Evolutionary conservation across 1,140 invertebrate genomes (phyloP).

Genomic region (Campoletis sonorensis): DNA sequence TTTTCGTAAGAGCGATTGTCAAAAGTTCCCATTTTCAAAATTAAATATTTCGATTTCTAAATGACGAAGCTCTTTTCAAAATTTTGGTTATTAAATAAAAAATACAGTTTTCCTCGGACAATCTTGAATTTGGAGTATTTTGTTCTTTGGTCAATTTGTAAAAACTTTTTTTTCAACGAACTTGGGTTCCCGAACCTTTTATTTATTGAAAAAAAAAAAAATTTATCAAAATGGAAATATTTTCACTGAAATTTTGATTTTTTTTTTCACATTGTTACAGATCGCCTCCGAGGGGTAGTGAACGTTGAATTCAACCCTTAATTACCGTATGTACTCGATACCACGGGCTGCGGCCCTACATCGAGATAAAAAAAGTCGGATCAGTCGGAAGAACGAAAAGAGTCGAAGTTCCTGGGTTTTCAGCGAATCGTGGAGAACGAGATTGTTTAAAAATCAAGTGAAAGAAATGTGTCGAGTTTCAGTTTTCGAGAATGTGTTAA

Average conservation of each 20-base stretch:
- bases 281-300: not conserved
- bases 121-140: too few relatives aligned
- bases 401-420: not conserved
- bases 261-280: constrained; percentile 33
- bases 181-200: too few relatives aligned
- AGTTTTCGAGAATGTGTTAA: not conserved
- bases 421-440: not conserved
- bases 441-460: not conserved
- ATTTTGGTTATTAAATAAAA: too few relatives aligned
- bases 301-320: not conserved
- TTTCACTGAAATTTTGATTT: not conserved
- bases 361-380: not conserved
- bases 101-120: too few relatives aligned
- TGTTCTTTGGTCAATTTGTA: too few relatives aligned
- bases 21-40: too few relatives aligned
- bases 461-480: not conserved
- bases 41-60: too few relatives aligned
- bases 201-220: not conserved
- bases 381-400: not conserved
- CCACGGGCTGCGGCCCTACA: constrained; percentile 28
- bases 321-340: constrained; percentile 23
- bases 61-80: too few relatives aligned
- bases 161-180: too few relatives aligned
- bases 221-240: not conserved
- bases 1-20: too few relatives aligned